Base-by-base conservation (phyloP, 2,888 invertebrate species). In the Terebella lapidaria region DNA sequence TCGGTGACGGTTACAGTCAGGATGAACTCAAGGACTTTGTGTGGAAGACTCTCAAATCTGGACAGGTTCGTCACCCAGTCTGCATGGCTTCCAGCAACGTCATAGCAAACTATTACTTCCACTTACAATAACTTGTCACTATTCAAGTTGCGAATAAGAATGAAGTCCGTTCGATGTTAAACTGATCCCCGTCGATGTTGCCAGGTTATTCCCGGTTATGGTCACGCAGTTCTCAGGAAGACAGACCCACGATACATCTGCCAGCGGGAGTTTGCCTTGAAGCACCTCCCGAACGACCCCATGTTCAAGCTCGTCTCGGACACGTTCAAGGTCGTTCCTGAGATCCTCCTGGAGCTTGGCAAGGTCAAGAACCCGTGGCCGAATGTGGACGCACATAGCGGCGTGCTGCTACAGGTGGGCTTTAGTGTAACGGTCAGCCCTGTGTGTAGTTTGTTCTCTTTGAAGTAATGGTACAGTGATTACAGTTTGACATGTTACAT, bases 281-380 rank as follows among this genome's bases (percentile, higher is more conserved):
- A 94, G 81, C 92, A 94, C 81, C 83, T 95, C 75, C 94, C 95
- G 57, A 87, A 94, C 74, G 94, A 95, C 81, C 88, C 89, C 1
- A 81, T 94, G 74, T 94, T 94, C 86, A 90, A 91, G 85, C 84
- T 95, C 74, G 94, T 94, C 25, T 88, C 92, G 1, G 88, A 89
- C 74, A 84, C 94, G 4, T 95, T 92, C 87, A 92, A 94, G 82
- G 87, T 94, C 56, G 93, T 93, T 53, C 95, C 95, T 1, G 91
- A 91, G 69, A 88, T 95, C 75, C 88, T 95, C 51, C 86, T 90
- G 71, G 92, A 93, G 82, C 89, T 91, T 70, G 95, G 94, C 76
- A 95, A 95, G 83, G 94, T 94, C 62, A 92, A 94, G 86, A 95
- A 95, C 86, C 95, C 95, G 65, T 96, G 94, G 94, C 95, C 95